Percentiles rank a stretch among this genome's conserved stretches.
phyloP scores from a whole-genome alignment of 2,888 invertebrate species.

The Perizoma affinitatum region DNA sequence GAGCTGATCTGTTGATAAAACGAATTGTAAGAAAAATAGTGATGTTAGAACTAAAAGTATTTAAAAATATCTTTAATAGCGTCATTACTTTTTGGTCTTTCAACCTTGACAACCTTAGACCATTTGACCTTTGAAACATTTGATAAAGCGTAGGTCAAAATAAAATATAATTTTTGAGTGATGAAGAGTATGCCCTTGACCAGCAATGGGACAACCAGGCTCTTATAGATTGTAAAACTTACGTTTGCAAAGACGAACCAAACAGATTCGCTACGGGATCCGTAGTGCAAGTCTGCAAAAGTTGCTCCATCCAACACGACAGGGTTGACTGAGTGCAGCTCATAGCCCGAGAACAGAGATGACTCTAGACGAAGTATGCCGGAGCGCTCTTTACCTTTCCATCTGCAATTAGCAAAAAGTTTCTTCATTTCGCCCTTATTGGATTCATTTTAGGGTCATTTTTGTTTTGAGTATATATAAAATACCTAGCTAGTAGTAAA shows the following conservation, averaged over 20 bases:
- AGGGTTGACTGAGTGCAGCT: conserved; percentile 81
- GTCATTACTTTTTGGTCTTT: too few species aligned
- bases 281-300: conserved; percentile 85
- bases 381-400: conserved; percentile 85
- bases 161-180: too few species aligned
- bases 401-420: conserved; percentile 62
- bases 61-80: too few species aligned
- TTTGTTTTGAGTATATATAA: too few species aligned
- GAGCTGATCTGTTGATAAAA: conserved; percentile 75
- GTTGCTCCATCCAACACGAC: conserved; percentile 83
- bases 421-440: too few species aligned
- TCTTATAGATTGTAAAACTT: conserved; percentile 50
- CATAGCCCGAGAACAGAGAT: conserved; percentile 86
- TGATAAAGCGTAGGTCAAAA: too few species aligned
- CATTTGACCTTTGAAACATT: too few species aligned
- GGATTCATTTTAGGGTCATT: too few species aligned
- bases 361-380: conserved; percentile 86
- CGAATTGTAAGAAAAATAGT: too few species aligned
- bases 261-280: conserved; percentile 84
- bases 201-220: neutral
- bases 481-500: too few species aligned
- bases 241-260: conserved; percentile 88
- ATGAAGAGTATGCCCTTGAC: neutral
- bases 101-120: too few species aligned
- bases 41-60: too few species aligned